Percentiles rank a stretch among this genome's conserved stretches.
phyloP scores from a whole-genome alignment of 2,797 vertebrate genomes.

The Alexandromys oeconomus region DNA sequence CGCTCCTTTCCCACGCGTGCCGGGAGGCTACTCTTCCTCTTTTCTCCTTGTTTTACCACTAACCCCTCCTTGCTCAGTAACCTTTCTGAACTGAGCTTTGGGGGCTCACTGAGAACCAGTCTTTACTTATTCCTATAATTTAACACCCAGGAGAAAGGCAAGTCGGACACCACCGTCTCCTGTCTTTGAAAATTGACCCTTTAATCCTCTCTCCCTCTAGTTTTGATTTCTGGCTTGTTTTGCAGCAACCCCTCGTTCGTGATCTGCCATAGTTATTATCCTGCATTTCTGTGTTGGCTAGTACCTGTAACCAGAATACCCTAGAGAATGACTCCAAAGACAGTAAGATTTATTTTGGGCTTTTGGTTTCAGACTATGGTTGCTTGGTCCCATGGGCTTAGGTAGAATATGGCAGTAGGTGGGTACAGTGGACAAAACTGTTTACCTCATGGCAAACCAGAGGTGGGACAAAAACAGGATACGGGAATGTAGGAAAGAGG shows the following conservation, averaged over 20 bases:
- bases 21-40: neutral
- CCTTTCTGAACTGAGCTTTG: neutral
- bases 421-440: neutral
- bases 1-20: neutral
- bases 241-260: neutral
- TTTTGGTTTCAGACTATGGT: neutral
- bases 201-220: neutral
- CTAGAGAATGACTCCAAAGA: neutral
- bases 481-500: neutral
- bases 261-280: neutral
- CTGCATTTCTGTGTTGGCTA: neutral
- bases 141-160: neutral
- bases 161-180: too few relatives aligned
- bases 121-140: neutral
- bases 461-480: too few relatives aligned
- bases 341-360: neutral
- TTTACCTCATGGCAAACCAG: neutral
- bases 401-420: neutral
- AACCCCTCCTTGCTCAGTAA: neutral
- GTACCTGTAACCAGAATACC: neutral
- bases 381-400: neutral
- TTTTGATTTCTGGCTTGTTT: neutral
- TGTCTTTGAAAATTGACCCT: neutral
- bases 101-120: neutral
- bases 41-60: neutral